A percentile compares a stretch with the other conserved stretches of the same genome.
These are phyloP conservation scores for Malachius bipustulatus DNA, from an alignment of 2,888 invertebrate species.

Conservation along the genomic window DNA sequence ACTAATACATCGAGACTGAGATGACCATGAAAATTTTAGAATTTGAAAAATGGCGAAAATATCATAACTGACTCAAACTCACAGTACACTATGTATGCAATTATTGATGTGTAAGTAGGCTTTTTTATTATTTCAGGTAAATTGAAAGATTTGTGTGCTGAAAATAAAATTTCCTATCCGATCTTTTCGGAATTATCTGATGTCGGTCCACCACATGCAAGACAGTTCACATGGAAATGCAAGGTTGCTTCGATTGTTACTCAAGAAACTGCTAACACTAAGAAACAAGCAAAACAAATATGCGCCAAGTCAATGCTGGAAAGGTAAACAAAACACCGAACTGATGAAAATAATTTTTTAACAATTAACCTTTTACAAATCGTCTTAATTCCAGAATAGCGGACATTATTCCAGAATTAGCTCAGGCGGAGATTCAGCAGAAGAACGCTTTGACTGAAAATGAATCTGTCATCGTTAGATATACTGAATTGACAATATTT, in stretches of 20 bases:
- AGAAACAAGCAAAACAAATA: slow-evolving; percentile 52
- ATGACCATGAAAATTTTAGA: too few relatives aligned
- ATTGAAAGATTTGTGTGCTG: slow-evolving; percentile 37
- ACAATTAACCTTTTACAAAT: too few relatives aligned
- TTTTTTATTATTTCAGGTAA: slow-evolving; percentile 18
- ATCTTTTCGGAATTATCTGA: slow-evolving; percentile 46
- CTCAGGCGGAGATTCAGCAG: not conserved
- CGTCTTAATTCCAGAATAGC: not conserved
- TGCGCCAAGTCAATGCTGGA: slow-evolving; percentile 42
- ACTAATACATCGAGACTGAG: too few relatives aligned
- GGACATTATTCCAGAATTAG: not conserved
- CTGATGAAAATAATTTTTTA: too few relatives aligned
- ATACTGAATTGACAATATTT: not conserved
- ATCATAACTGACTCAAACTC: too few relatives aligned
- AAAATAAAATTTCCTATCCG: slow-evolving; percentile 40
- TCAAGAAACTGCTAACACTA: slow-evolving; percentile 45
- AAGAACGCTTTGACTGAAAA: not conserved
- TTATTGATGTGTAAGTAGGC: not conserved
- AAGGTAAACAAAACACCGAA: too few relatives aligned
- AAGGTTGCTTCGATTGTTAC: slow-evolving; percentile 43
- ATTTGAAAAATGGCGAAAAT: too few relatives aligned
- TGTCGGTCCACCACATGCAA: slow-evolving; percentile 54
- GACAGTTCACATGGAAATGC: slow-evolving; percentile 49
- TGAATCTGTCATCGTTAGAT: not conserved
- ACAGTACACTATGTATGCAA: not conserved